phyloP scores from a whole-genome alignment of 2,888 invertebrate species.

The Bhutanitis thaidina region DNA sequence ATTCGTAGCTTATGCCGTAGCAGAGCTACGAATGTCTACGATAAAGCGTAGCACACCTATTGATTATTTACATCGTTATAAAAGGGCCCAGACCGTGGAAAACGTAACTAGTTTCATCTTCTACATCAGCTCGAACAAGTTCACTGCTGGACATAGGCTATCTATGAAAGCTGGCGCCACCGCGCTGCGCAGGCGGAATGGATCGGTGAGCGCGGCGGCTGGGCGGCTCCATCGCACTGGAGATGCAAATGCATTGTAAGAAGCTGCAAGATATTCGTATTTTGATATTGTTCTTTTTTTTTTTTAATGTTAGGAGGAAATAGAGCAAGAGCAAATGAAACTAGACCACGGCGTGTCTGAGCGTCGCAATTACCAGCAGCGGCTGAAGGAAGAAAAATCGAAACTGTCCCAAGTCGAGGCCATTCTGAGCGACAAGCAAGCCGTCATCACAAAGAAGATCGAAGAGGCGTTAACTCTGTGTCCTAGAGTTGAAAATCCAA shows the following conservation, averaged over 20 bases:
- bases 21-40: slow-evolving; percentile 1
- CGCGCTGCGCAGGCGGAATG: too few relatives aligned
- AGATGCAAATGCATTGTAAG: too few relatives aligned
- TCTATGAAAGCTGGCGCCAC: too few relatives aligned
- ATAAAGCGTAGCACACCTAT: neutral
- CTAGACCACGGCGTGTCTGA: slow-evolving; percentile 53
- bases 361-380: slow-evolving; percentile 41
- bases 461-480: slow-evolving; percentile 66
- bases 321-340: slow-evolving; percentile 64
- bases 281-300: too few relatives aligned
- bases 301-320: slow-evolving; percentile 64
- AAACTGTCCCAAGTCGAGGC: slow-evolving; percentile 55
- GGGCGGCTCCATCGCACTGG: too few relatives aligned
- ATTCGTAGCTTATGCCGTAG: slow-evolving; percentile 2
- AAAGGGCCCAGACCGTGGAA: too few relatives aligned
- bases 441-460: slow-evolving; percentile 42
- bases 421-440: slow-evolving; percentile 53
- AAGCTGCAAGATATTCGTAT: too few relatives aligned
- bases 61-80: too few relatives aligned
- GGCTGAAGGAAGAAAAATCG: slow-evolving; percentile 59
- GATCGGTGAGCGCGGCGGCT: too few relatives aligned
- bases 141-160: too few relatives aligned
- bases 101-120: too few relatives aligned
- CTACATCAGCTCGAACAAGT: too few relatives aligned
- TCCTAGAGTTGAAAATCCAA: slow-evolving; percentile 64